Percentiles rank a stretch among this genome's conserved stretches.
phyloP scores from a whole-genome alignment of 2,888 invertebrate genomes.

The Cactoblastis cactorum region DNA sequence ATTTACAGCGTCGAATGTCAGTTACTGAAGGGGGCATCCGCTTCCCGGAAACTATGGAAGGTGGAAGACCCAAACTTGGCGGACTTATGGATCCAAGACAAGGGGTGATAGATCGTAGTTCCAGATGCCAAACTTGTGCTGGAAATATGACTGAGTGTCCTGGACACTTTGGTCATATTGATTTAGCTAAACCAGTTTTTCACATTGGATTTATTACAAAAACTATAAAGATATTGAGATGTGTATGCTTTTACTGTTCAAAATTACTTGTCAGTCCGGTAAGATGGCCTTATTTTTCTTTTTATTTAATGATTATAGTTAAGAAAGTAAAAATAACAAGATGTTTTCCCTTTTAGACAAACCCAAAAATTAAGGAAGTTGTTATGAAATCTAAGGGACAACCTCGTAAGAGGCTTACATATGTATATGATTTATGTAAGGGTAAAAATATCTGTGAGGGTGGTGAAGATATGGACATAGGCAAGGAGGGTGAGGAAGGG shows the following conservation, averaged over 20 bases:
- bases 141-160: conserved; percentile 99
- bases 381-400: conserved; percentile 98
- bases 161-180: conserved; percentile 99
- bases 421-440: conserved; percentile 98
- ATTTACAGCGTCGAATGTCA: conserved; percentile 93
- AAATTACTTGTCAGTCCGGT: conserved; percentile 96
- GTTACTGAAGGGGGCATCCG: conserved; percentile 98
- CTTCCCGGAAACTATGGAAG: conserved; percentile 99
- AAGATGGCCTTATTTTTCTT: conserved; percentile 54
- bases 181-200: conserved; percentile 98
- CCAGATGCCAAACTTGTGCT: conserved; percentile 96
- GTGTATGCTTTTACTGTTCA: conserved; percentile 99
- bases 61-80: conserved; percentile 97
- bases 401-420: conserved; percentile 94
- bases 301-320: conserved; percentile 21
- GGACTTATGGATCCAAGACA: conserved; percentile 99
- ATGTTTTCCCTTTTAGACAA: conserved; percentile 79
- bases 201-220: conserved; percentile 99
- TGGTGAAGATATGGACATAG: conserved; percentile 97
- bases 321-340: not conserved
- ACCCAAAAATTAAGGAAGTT: conserved; percentile 96
- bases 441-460: conserved; percentile 99
- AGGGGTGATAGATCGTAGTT: conserved; percentile 96
- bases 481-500: conserved; percentile 85
- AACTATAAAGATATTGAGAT: conserved; percentile 97